Evolutionary conservation across 1,140 invertebrate species (phyloP), one percentile per base, ranked within the genome.

Genomic region (Scaptomyza pallida): DNA sequence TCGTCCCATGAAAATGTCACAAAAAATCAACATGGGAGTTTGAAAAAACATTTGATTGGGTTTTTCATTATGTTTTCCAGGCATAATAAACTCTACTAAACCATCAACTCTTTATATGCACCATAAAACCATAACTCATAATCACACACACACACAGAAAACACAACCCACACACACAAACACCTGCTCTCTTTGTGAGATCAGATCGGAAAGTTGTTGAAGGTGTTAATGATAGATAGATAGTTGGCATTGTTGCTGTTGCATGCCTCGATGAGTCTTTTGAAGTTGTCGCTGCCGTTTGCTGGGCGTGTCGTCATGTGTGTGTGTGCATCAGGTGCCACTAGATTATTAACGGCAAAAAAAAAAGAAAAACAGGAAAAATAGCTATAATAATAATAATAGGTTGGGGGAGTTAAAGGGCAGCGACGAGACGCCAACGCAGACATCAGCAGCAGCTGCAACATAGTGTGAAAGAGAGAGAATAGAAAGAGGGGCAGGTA

Each of bases 351-450:
- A 71, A 59, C 44, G 55, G 68, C 50, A 62, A 68, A 62, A 76
- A 78, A 9, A 30, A 30, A 30, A 30, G 1, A n/a, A 9, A 9
- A 2, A 30, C 2, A 30, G 6, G 23, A 26, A 26, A 26, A 26
- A 26, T 26, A 26, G 23, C 23, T 26, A 9, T 30, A 30, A 47
- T 47, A 69, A 45, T 67, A 67, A 54, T 52, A 43, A n/a, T n/a
- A n/a, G n/a, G 40, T 2, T 15, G 21, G 21, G 21, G 40, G 10
- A 79, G 63, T 50, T 80, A 85, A 85, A 85, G 80, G 80, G 80
- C 80, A 86, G 77, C 80, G 73, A 63, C 81, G 81, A 85, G 80
- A 86, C 80, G 76, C 81, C 72, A 83, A 76, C 72, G 72, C 80
- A 72, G 69, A 74, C 67, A 57, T 51, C 21, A 44, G 52, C 51